Percentiles rank a stretch among this genome's conserved stretches.
Conservation (phyloP, 2,797 vertebrate genomes). For the Clamator glandarius region DNA sequence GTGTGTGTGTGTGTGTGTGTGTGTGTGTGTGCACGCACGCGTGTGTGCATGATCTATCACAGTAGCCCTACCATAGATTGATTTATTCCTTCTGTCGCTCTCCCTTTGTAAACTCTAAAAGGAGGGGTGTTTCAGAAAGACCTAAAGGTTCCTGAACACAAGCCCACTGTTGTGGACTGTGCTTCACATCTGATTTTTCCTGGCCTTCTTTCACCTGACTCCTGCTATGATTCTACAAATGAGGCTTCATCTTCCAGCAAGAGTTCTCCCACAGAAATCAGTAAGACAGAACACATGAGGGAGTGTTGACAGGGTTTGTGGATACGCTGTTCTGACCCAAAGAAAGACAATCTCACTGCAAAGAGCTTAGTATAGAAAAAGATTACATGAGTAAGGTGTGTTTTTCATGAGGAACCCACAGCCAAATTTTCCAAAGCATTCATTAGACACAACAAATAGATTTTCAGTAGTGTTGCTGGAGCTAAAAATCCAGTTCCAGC, state of each 20-base stretch:
- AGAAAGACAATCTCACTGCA: not conserved
- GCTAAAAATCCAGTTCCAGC: not conserved
- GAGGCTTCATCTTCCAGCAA: not conserved
- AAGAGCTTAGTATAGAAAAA: not conserved
- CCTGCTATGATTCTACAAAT: not conserved
- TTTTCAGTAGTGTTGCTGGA: not conserved
- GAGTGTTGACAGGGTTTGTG: not conserved
- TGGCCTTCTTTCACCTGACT: not conserved
- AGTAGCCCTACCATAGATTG: not conserved
- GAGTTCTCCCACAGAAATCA: not conserved
- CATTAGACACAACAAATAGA: not conserved
- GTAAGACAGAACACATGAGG: not conserved
- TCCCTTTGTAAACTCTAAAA: not conserved
- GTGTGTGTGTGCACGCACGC: no score
- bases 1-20: not conserved
- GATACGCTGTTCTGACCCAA: not conserved
- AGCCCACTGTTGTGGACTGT: not conserved
- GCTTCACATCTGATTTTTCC: not conserved
- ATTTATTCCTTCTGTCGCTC: not conserved
- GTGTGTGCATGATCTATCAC: not conserved
- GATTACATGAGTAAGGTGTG: accelerated
- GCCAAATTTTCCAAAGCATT: not conserved
- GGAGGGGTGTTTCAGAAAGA: not conserved
- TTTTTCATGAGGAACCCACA: not conserved
- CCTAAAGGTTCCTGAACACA: not conserved